Evolutionary conservation across 2,797 vertebrate species (phyloP).

Genomic region (Alectoris magna): DNA sequence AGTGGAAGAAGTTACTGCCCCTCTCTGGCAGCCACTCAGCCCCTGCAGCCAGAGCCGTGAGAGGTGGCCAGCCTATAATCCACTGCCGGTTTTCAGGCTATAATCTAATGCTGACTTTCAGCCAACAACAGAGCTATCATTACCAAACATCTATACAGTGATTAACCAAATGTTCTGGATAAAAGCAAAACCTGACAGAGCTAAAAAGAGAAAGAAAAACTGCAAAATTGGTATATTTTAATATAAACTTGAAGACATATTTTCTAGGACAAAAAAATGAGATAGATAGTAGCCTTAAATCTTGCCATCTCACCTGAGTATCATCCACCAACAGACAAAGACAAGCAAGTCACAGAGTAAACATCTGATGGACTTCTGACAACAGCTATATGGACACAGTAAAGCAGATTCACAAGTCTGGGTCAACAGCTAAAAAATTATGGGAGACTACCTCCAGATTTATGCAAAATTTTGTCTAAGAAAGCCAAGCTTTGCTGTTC

Average conservation of each 20-base stretch:
- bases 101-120: conserved; percentile 14
- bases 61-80: neutral
- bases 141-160: neutral
- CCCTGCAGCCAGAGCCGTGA: neutral
- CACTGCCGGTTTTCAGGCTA: neutral
- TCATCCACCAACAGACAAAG: neutral
- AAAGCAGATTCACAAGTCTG: neutral
- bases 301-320: neutral
- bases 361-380: neutral
- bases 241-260: neutral
- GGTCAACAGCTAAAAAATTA: neutral
- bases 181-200: neutral
- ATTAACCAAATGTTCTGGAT: neutral
- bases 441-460: neutral
- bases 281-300: neutral
- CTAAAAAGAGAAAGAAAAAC: neutral
- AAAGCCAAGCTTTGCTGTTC: neutral
- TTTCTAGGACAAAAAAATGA: neutral
- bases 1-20: neutral
- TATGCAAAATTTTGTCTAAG: neutral
- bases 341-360: neutral
- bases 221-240: neutral
- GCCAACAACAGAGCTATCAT: neutral
- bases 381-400: neutral
- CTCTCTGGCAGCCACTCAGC: neutral